Evolutionary conservation across 2,888 invertebrate species (phyloP).

Genomic region (Xanthia icteritia): DNA sequence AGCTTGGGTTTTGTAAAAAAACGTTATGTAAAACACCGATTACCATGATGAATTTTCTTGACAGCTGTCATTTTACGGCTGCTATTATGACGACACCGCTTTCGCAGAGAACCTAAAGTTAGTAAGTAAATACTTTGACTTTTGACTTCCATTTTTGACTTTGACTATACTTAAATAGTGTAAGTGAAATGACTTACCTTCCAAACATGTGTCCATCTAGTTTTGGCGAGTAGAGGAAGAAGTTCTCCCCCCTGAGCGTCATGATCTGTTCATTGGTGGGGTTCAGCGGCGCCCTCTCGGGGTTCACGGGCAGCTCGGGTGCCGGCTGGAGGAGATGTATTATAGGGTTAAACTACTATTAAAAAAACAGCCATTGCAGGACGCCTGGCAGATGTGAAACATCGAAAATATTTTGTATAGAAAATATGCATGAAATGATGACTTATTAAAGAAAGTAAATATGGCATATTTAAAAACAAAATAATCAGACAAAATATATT

Average conservation of each 20-base stretch:
- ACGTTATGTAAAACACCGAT: too few relatives aligned
- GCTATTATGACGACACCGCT: not conserved
- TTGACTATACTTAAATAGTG: not conserved
- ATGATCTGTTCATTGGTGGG: conserved; percentile 80
- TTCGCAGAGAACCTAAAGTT: not conserved
- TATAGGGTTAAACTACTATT: too few relatives aligned
- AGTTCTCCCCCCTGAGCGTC: conserved; percentile 82
- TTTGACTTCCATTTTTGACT: not conserved
- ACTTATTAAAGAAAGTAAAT: too few relatives aligned
- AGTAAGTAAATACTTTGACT: not conserved
- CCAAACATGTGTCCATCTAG: conserved; percentile 82
- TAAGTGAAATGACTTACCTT: conserved; percentile 70
- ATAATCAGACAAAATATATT: too few relatives aligned
- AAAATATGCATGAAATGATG: too few relatives aligned
- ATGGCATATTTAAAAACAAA: too few relatives aligned
- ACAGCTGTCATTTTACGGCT: not conserved
- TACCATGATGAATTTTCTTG: not conserved
- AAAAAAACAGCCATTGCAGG: too few relatives aligned
- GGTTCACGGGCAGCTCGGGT: conserved; percentile 75
- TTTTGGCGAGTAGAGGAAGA: conserved; percentile 82
- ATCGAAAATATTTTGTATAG: too few relatives aligned
- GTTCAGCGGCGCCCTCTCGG: conserved; percentile 75
- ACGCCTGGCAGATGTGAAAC: too few relatives aligned
- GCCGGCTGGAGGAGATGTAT: conserved; percentile 66
- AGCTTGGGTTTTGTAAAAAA: too few relatives aligned